Conservation (phyloP, 1,140 invertebrate genomes). For the Drosophila kanapiae region DNA sequence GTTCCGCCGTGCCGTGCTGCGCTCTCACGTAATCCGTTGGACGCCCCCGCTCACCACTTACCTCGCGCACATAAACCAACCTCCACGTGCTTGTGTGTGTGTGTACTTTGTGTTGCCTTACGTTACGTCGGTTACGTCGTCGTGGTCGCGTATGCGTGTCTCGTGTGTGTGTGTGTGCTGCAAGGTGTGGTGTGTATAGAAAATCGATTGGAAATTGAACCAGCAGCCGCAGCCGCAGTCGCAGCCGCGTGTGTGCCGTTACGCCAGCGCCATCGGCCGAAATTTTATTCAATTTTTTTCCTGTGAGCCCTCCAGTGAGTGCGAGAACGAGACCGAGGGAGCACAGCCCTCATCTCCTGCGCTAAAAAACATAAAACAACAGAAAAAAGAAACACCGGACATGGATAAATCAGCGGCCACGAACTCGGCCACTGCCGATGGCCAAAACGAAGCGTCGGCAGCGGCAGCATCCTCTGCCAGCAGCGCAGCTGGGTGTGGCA, state of each 20-base stretch:
- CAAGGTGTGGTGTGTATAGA: slow-evolving; percentile 80
- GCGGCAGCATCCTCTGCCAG: slow-evolving; percentile 27
- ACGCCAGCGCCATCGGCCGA: slow-evolving; percentile 49
- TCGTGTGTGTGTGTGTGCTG: slow-evolving; percentile 35
- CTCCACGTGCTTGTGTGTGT: slow-evolving; percentile 16
- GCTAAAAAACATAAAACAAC: slow-evolving; percentile 3
- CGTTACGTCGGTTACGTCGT: slow-evolving; percentile 44
- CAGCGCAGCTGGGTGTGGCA: slow-evolving; percentile 46
- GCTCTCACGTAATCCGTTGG: slow-evolving; percentile 35
- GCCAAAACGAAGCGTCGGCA: slow-evolving; percentile 57
- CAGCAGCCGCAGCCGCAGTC: slow-evolving; percentile 33
- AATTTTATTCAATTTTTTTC: slow-evolving; percentile 51
- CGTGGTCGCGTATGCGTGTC: slow-evolving; percentile 16
- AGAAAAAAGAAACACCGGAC: slow-evolving; percentile 20
- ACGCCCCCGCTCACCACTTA: neutral
- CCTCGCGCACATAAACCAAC: slow-evolving; percentile 6
- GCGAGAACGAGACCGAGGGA: slow-evolving; percentile 15
- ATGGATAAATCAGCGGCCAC: slow-evolving; percentile 78
- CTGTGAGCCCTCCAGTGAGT: slow-evolving; percentile 37
- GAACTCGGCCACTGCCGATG: slow-evolving; percentile 64
- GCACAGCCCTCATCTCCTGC: slow-evolving; percentile 18
- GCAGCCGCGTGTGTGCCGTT: slow-evolving; percentile 49
- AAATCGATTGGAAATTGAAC: slow-evolving; percentile 75
- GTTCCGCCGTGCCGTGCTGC: neutral
- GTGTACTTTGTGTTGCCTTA: slow-evolving; percentile 45